Percentiles rank a stretch among this genome's conserved stretches.
phyloP scores from a whole-genome alignment of 2,113 vertebrate genomes.

The Phodopus roborovskii region DNA sequence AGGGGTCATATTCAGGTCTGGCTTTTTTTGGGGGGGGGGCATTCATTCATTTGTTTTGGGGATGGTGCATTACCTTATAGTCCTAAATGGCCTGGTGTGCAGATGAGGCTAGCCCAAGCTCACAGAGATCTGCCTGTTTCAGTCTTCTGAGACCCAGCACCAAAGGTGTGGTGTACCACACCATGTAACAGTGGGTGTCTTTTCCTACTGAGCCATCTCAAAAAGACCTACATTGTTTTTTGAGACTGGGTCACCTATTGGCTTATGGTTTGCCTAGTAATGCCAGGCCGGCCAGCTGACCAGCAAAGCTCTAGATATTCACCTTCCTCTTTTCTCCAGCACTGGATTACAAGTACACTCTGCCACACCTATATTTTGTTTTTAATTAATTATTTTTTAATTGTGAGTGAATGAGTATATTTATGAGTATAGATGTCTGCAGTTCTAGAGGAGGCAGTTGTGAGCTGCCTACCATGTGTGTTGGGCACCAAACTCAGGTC shows the following conservation, averaged over 20 bases:
- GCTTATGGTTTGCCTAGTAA: too few species aligned
- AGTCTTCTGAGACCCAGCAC: not conserved
- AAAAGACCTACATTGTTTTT: not conserved
- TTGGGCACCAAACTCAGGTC: not conserved
- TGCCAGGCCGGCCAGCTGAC: too few species aligned
- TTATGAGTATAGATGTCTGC: not conserved
- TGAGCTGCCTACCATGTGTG: not conserved
- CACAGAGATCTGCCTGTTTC: not conserved
- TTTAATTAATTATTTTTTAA: not conserved
- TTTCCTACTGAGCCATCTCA: not conserved
- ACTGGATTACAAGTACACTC: not conserved
- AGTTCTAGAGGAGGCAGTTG: not conserved
- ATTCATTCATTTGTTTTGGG: not conserved
- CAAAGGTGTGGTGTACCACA: not conserved
- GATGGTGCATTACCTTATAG: not conserved
- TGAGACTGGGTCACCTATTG: not conserved
- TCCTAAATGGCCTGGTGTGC: not conserved
- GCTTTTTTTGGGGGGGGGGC: not conserved
- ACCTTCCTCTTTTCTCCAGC: not conserved
- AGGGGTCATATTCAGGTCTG: not conserved
- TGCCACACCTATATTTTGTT: not conserved
- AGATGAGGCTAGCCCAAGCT: too few species aligned
- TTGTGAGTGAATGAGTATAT: not conserved
- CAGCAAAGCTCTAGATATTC: not conserved
- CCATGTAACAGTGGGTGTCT: not conserved